Evolutionary conservation across 2,113 vertebrate species (phyloP), one percentile per base, ranked within the genome.

Genomic region (Percina caprodes): DNA sequence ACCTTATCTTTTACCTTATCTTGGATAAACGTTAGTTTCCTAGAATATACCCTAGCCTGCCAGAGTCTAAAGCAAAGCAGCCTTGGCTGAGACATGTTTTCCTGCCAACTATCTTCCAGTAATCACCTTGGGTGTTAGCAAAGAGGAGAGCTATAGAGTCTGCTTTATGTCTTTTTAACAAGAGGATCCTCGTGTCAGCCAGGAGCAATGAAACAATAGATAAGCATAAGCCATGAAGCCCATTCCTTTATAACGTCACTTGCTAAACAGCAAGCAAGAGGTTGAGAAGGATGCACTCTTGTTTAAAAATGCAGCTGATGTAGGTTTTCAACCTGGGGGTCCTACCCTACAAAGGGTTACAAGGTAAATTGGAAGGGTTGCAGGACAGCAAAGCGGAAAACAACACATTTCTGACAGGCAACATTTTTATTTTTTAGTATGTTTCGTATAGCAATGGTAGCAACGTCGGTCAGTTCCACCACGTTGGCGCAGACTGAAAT

Each of bases 41-140:
- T 21, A 67, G 46, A 69, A 66, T 33, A 15, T 9, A 48, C 12
- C 55, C 8, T 42, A 39, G 35, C 23, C 68, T 77, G 74, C 81
- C 82, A 76, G 30, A 69, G 79, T 56, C 85, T 83, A 84, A 83
- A 90, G 79, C 42, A 7, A 76, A 68, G 80, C 51, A 59, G 69
- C 63, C 48, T 79, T 67, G 69, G 77, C 61, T n/a, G 39, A 84
- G 80, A 56, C 67, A 18, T 59, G 75, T 90, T 89, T 85, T 77
- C 79, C 76, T 74, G 80, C 55, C 35, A 42, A 18, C 54, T 83
- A 76, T 85, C 80, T 84, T 79, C 42, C 74, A 56, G 65, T 63
- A 65, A 82, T 86, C 87, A 89, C 78, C 88, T 84, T 66, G 84
- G 83, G 85, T 88, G 84, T 82, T 54, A 69, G 80, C 42, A 54